phyloP scores from a whole-genome alignment of 2,888 invertebrate genomes.

The Mermis nigrescens region DNA sequence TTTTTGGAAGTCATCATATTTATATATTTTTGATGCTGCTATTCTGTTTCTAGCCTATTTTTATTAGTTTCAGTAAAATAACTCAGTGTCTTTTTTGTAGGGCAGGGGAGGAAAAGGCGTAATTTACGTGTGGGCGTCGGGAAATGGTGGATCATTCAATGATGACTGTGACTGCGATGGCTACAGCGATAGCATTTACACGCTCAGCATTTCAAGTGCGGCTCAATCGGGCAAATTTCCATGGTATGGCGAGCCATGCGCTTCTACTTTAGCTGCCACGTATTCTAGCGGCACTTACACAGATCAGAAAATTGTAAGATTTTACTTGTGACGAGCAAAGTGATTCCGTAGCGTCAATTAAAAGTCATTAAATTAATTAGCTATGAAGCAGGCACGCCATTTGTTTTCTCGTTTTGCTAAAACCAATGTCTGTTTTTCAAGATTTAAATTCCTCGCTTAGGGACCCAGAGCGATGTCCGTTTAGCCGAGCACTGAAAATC shows the following conservation, averaged over 20 bases:
- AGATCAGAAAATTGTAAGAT: slow-evolving; percentile 66
- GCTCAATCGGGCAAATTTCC: slow-evolving; percentile 61
- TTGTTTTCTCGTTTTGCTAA: neutral
- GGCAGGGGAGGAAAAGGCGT: slow-evolving; percentile 56
- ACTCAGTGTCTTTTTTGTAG: slow-evolving; percentile 25
- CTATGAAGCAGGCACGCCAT: neutral
- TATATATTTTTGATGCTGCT: neutral
- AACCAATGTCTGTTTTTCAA: too few species aligned
- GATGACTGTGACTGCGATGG: slow-evolving; percentile 87
- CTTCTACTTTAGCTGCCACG: slow-evolving; percentile 65
- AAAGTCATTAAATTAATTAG: neutral
- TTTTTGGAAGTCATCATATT: neutral
- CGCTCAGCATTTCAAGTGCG: slow-evolving; percentile 66
- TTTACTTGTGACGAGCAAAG: neutral
- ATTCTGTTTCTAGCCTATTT: too few species aligned
- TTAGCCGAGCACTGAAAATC: too few species aligned
- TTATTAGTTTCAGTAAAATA: too few species aligned
- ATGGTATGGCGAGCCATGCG: slow-evolving; percentile 76
- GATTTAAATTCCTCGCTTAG: too few species aligned
- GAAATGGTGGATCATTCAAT: slow-evolving; percentile 60
- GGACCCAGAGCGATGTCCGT: too few species aligned
- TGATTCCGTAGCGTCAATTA: neutral
- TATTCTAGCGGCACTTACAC: slow-evolving; percentile 66
- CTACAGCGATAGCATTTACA: slow-evolving; percentile 61
- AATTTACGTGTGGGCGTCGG: slow-evolving; percentile 78